Conservation (phyloP, 1,140 invertebrate genomes). For the Neodiprion virginianus region DNA sequence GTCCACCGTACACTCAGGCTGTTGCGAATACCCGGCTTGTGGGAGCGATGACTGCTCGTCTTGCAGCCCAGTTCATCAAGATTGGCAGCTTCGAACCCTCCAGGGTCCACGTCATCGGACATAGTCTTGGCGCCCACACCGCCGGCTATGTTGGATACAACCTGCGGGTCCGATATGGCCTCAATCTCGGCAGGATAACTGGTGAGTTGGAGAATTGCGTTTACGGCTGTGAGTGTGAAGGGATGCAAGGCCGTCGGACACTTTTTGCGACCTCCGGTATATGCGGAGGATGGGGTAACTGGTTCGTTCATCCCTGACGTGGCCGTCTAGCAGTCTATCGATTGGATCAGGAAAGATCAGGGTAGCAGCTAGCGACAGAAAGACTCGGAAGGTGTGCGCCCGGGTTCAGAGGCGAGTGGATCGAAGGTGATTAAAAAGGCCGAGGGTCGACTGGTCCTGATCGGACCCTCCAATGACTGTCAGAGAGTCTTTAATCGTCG, state of each 20-base stretch:
- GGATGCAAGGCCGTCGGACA: not conserved
- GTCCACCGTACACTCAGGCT: constrained; percentile 88
- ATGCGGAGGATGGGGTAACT: too few relatives aligned
- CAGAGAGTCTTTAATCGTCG: not conserved
- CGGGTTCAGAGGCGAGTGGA: not conserved
- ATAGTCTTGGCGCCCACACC: constrained; percentile 88
- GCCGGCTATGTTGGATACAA: constrained; percentile 83
- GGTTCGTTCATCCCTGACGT: constrained; percentile 34
- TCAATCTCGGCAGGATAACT: constrained; percentile 62
- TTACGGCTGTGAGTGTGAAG: not conserved
- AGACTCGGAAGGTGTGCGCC: not conserved
- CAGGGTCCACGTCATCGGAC: constrained; percentile 83
- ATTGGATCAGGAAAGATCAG: constrained; percentile 48
- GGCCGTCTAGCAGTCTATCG: constrained; percentile 42
- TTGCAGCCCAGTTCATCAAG: constrained; percentile 64
- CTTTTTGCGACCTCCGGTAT: not conserved
- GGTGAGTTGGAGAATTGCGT: constrained; percentile 48
- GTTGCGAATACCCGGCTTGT: constrained; percentile 90
- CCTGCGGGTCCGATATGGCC: constrained; percentile 57
- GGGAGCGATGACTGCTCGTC: constrained; percentile 80
- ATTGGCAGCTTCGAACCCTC: constrained; percentile 41
- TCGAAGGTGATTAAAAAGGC: not conserved
- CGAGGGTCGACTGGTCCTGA: not conserved
- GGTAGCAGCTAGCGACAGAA: constrained; percentile 36
- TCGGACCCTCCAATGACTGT: not conserved